phyloP scores from a whole-genome alignment of 2,888 invertebrate genomes.

The Lasioglossum marginatum region DNA sequence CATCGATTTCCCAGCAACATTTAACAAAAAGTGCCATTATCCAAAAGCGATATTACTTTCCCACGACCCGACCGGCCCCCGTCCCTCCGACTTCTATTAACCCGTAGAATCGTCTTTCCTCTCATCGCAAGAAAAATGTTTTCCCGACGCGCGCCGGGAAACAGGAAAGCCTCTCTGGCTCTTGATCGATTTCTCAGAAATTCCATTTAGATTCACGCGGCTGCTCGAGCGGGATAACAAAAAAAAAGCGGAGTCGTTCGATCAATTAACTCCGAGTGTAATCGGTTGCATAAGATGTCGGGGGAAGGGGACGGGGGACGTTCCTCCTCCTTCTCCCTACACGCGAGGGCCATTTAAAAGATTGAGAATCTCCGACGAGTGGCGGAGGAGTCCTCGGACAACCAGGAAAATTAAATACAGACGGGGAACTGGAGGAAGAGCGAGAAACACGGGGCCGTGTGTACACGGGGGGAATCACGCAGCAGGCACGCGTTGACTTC shows the following conservation, averaged over 20 bases:
- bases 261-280: constrained; percentile 24
- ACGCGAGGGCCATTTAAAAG: constrained; percentile 33
- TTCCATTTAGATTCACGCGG: constrained; percentile 18
- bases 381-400: constrained; percentile 24
- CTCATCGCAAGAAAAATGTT: constrained; percentile 4
- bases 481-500: constrained; percentile 56
- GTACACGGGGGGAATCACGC: constrained; percentile 49
- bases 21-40: constrained; percentile 9
- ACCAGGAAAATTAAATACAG: constrained; percentile 45
- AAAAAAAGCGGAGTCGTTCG: not conserved
- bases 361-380: constrained; percentile 12
- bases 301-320: not conserved
- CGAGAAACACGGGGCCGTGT: constrained; percentile 29
- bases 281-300: constrained; percentile 17
- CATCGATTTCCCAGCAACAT: constrained; percentile 5
- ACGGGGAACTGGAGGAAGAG: constrained; percentile 42
- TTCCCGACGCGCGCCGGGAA: not conserved
- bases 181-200: constrained; percentile 4
- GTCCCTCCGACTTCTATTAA: not conserved
- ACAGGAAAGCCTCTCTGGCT: not conserved
- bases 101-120: not conserved
- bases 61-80: not conserved
- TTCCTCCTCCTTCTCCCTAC: not conserved
- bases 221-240: not conserved
- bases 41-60: not conserved